These are phyloP conservation scores for Myiozetetes cayanensis DNA, from an alignment of 2,113 vertebrate genomes.

Conservation along the genomic window DNA sequence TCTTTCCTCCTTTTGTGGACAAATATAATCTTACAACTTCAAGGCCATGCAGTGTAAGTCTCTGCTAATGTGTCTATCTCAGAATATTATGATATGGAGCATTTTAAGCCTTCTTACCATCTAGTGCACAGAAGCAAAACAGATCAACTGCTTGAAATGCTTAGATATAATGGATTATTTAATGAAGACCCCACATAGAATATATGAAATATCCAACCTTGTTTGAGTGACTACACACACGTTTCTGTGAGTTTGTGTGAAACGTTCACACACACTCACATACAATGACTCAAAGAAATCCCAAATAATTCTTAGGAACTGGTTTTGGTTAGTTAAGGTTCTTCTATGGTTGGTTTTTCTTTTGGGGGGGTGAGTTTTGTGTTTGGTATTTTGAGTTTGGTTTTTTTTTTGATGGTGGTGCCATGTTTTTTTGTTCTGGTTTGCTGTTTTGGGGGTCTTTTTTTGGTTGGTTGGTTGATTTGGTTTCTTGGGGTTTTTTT, in stretches of 20 bases:
- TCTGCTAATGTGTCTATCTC: not conserved
- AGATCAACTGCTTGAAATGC: not conserved
- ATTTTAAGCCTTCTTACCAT: slow-evolving; percentile 22
- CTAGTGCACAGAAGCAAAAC: not conserved
- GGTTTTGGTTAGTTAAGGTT: not conserved
- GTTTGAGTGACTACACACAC: not conserved
- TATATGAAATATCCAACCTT: not conserved
- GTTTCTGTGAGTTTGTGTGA: not conserved
- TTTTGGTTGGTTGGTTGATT: not conserved
- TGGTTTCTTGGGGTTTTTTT: not conserved
- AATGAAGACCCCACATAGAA: not conserved
- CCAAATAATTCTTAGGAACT: not conserved
- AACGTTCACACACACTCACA: not conserved
- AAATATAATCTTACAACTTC: not conserved
- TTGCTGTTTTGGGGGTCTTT: not conserved
- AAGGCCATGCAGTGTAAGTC: not conserved
- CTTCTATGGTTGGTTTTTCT: not conserved
- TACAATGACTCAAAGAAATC: not conserved
- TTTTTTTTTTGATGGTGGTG: not conserved
- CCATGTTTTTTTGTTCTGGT: not conserved
- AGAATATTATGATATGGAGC: slow-evolving; percentile 44
- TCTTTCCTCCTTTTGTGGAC: not conserved
- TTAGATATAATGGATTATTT: not conserved
- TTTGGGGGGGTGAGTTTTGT: accelerated
- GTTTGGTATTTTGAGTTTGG: not conserved